Evolutionary conservation across 2,888 invertebrate species (phyloP).

Genomic region (Drosophila acutilabella): DNA sequence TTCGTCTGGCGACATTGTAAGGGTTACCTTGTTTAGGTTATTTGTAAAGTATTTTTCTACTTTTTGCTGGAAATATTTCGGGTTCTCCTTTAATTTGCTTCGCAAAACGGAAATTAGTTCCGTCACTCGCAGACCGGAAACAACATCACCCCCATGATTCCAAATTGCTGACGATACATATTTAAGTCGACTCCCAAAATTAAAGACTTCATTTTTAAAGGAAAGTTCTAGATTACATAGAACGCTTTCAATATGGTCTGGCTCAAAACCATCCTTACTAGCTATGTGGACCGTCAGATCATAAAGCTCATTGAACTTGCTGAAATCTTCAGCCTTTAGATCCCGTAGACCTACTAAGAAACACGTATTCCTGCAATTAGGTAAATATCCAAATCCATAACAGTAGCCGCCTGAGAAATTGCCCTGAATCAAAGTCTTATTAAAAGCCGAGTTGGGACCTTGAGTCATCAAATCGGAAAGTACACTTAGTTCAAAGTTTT

Average conservation of each 20-base stretch:
- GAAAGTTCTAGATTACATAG: constrained; percentile 94
- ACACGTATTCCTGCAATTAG: constrained; percentile 92
- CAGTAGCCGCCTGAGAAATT: constrained; percentile 96
- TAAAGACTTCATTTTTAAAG: constrained; percentile 93
- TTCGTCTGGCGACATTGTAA: constrained; percentile 94
- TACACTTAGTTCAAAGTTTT: constrained; percentile 91
- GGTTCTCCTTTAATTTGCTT: constrained; percentile 87
- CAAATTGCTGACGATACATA: constrained; percentile 92
- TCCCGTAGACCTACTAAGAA: constrained; percentile 95
- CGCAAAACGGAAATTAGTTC: constrained; percentile 89
- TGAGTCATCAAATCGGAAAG: constrained; percentile 91
- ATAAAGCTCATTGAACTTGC: constrained; percentile 89
- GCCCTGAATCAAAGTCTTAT: constrained; percentile 94
- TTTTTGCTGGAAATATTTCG: constrained; percentile 88
- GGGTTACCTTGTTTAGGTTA: constrained; percentile 91
- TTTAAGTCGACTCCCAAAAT: constrained; percentile 93
- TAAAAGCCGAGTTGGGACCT: constrained; percentile 96
- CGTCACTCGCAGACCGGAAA: constrained; percentile 90
- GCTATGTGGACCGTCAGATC: constrained; percentile 91
- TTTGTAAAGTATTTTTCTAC: constrained; percentile 91
- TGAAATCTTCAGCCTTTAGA: constrained; percentile 90
- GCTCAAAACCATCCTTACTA: constrained; percentile 91
- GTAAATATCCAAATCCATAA: constrained; percentile 92
- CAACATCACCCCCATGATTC: constrained; percentile 94
- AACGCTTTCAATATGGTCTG: constrained; percentile 93